A percentile compares a stretch with the other conserved stretches of the same genome.
Evolutionary conservation across 1,140 invertebrate genomes (phyloP).

Genomic region (Gryllus bimaculatus): DNA sequence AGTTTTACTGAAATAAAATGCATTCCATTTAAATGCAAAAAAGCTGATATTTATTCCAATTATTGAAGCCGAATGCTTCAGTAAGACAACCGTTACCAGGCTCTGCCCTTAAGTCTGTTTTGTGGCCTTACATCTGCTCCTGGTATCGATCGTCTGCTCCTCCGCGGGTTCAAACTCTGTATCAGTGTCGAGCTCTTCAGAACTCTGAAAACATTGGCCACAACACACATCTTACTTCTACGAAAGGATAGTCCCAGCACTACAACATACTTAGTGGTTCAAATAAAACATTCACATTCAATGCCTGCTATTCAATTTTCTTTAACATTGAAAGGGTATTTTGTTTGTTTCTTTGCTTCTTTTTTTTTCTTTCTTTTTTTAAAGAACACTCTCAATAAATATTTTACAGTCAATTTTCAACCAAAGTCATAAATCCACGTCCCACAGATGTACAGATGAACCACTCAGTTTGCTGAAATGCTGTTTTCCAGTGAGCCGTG

Average conservation of each 20-base stretch:
- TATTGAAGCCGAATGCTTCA: no score
- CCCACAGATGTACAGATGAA: neutral
- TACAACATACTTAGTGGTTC: neutral
- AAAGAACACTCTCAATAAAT: no score
- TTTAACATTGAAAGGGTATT: no score
- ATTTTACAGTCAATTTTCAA: no score
- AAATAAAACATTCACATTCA: no score
- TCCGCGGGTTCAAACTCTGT: constrained; percentile 56
- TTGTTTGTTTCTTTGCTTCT: no score
- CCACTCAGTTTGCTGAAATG: neutral
- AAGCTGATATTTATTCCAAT: no score
- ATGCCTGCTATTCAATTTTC: no score
- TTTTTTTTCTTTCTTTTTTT: no score
- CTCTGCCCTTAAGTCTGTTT: neutral
- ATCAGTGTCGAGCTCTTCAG: constrained; percentile 52
- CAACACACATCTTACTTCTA: constrained; percentile 20
- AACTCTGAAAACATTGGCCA: constrained; percentile 37
- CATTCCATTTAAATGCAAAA: no score
- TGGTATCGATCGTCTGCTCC: constrained; percentile 50
- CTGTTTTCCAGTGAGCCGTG: neutral
- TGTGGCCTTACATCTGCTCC: constrained; percentile 42
- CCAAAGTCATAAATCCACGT: no score
- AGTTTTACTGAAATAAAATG: no score
- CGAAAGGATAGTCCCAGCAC: constrained; percentile 1
- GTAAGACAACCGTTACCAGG: constrained; percentile 2